Conservation (phyloP, 2,888 invertebrate species). For the Allacma fusca region DNA sequence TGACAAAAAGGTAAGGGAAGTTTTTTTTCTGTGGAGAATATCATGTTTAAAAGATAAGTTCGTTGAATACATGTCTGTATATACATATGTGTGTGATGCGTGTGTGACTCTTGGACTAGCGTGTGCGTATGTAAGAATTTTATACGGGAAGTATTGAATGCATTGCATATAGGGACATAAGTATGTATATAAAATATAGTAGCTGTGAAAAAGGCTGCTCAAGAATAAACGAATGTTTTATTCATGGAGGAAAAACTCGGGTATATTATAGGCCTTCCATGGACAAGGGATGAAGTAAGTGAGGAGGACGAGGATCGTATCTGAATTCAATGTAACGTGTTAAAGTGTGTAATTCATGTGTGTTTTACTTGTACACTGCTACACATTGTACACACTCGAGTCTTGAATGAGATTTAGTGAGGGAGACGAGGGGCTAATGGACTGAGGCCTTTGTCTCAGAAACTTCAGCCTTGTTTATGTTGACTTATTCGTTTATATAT, state of each 20-base stretch:
- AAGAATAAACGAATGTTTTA: constrained; percentile 31
- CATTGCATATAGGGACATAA: too few species aligned
- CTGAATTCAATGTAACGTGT: constrained; percentile 36
- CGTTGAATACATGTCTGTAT: not conserved
- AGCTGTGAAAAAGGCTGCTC: not conserved
- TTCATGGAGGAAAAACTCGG: constrained; percentile 5
- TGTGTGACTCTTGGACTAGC: too few species aligned
- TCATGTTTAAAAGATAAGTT: constrained; percentile 1
- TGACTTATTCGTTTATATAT: constrained; percentile 12
- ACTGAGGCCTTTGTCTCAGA: constrained; percentile 6
- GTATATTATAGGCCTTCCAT: not conserved
- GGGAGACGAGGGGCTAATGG: not conserved
- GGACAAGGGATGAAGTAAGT: constrained; percentile 10
- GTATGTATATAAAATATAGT: not conserved
- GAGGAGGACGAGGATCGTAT: not conserved
- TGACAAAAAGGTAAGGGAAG: not conserved
- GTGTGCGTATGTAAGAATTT: too few species aligned
- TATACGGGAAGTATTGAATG: too few species aligned
- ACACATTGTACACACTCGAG: not conserved
- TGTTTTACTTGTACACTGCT: constrained; percentile 16
- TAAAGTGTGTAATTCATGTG: constrained; percentile 38
- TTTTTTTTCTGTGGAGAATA: not conserved
- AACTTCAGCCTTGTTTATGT: constrained; percentile 8
- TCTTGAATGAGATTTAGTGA: too few species aligned
- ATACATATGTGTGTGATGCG: too few species aligned